Conservation (phyloP, 2,113 vertebrate species). For the Zosterops borbonicus region DNA sequence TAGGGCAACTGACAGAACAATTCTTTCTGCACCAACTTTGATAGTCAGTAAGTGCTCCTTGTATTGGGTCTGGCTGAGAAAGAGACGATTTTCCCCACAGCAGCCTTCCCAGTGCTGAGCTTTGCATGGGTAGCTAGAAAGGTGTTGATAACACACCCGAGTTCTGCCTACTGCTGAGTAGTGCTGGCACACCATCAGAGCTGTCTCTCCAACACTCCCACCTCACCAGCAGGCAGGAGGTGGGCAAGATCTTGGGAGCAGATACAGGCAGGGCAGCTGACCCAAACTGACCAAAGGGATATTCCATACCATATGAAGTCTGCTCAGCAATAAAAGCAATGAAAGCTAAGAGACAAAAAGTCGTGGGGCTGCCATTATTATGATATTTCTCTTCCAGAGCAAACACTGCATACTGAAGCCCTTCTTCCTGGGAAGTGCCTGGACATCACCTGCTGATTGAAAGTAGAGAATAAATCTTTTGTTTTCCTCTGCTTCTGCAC, state of each 20-base stretch:
- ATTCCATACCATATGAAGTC: background rate
- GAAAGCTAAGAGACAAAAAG: background rate
- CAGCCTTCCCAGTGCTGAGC: background rate
- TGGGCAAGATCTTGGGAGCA: background rate
- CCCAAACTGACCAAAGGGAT: background rate
- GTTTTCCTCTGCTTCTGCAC: background rate
- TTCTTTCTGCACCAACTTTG: slow-evolving; percentile 4
- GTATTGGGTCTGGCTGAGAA: background rate
- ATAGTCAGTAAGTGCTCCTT: slow-evolving; percentile 28
- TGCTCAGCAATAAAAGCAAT: background rate
- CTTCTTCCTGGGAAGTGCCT: background rate
- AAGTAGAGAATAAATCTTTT: background rate
- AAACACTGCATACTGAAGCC: background rate
- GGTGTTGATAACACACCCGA: background rate
- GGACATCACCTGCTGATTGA: background rate
- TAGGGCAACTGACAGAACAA: background rate
- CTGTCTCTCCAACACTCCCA: background rate
- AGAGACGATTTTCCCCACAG: background rate
- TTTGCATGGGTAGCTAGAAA: background rate
- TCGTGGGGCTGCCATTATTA: rapidly evolving
- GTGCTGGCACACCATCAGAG: background rate
- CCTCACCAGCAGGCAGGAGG: background rate
- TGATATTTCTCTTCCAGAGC: rapidly evolving
- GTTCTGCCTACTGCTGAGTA: background rate
- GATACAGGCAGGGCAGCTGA: background rate